These are phyloP conservation scores for Frankliniella fusca DNA, from an alignment of 2,888 invertebrate genomes.

Conservation along the genomic window DNA sequence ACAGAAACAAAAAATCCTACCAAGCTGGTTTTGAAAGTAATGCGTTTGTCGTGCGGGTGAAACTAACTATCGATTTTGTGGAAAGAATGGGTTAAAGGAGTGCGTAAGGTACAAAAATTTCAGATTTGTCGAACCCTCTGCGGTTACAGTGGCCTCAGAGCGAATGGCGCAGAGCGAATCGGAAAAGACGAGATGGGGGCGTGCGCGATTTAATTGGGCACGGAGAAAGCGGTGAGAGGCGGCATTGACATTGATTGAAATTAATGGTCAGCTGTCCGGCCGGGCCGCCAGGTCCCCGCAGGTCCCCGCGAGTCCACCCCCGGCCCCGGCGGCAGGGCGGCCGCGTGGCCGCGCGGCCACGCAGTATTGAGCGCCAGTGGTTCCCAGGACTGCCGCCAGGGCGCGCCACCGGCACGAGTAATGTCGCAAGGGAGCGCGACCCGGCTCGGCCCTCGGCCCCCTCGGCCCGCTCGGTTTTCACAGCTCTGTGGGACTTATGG, in stretches of 20 bases:
- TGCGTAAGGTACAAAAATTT: too few species aligned
- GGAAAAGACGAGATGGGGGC: too few species aligned
- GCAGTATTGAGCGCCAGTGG: constrained; percentile 2
- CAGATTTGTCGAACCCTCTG: too few species aligned
- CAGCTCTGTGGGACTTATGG: constrained; percentile 19
- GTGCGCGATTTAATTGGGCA: background rate
- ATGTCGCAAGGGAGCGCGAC: background rate
- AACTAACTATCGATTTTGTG: too few species aligned
- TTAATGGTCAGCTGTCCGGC: background rate
- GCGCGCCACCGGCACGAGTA: background rate
- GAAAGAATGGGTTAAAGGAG: too few species aligned
- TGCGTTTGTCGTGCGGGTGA: too few species aligned
- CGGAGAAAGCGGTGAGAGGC: background rate
- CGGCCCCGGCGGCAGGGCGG: background rate
- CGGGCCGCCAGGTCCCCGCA: background rate
- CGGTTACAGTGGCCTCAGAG: too few species aligned
- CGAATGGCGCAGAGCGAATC: too few species aligned
- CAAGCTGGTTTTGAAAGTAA: background rate
- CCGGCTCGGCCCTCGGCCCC: background rate
- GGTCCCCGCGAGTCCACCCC: background rate
- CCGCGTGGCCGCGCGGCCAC: background rate
- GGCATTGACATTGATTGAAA: constrained; percentile 15
- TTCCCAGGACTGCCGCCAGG: constrained; percentile 2
- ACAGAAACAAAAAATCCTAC: background rate
- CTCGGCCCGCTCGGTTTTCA: background rate